A percentile compares a stretch with the other conserved stretches of the same genome.
phyloP scores from a whole-genome alignment of 2,113 vertebrate species.

The Bucco capensis region DNA sequence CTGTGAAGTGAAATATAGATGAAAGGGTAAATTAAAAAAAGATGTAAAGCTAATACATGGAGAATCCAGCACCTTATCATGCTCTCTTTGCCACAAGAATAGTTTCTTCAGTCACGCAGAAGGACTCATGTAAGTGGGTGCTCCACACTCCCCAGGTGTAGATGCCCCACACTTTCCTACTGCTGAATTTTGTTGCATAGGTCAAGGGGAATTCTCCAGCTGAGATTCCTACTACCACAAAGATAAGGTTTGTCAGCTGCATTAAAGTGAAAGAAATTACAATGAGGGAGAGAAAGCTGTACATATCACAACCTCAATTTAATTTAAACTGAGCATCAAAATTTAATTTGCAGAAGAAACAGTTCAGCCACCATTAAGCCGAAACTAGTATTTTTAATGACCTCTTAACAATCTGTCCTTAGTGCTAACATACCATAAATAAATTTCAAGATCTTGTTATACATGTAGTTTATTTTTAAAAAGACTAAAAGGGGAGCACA shows the following conservation, averaged over 20 bases:
- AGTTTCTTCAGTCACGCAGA: neutral
- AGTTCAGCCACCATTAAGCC: neutral
- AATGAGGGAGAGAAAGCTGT: neutral
- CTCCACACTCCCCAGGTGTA: neutral
- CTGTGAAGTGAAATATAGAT: neutral
- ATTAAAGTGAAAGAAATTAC: neutral
- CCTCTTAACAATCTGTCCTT: slow-evolving; percentile 50
- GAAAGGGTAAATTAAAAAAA: neutral
- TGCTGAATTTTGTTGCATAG: neutral
- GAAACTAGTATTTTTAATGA: slow-evolving; percentile 63
- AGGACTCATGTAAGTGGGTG: neutral
- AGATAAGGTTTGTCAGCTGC: neutral
- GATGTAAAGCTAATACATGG: neutral
- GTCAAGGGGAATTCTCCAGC: neutral
- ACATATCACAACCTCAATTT: neutral
- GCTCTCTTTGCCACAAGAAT: neutral
- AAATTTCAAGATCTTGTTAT: slow-evolving; percentile 43
- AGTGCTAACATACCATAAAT: slow-evolving; percentile 51
- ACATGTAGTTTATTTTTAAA: slow-evolving; percentile 45
- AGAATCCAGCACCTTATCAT: neutral
- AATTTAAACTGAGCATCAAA: too few relatives aligned
- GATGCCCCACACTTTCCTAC: neutral
- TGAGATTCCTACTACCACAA: neutral
- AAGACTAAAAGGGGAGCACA: slow-evolving; percentile 13
- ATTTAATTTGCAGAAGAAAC: slow-evolving; percentile 24